Evolutionary conservation across 2,888 invertebrate species (phyloP), one percentile per base, ranked within the genome.

Genomic region (Yponomeuta evonymella): DNA sequence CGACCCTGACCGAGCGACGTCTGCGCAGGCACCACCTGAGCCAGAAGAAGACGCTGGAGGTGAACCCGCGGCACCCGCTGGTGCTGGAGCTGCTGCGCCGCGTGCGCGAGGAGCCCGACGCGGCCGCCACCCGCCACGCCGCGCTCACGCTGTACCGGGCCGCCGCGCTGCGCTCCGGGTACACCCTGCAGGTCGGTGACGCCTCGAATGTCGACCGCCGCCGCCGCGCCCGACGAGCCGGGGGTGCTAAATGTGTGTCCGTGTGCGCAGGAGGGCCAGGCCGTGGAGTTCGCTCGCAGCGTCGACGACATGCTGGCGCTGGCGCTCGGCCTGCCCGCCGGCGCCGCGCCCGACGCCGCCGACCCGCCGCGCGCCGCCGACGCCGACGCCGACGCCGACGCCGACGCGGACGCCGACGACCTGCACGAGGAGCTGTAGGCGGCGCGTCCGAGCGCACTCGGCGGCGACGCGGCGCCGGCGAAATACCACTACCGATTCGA

Each of bases 51-150:
- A 97, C 97, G 70, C 92, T 99, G 77, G 99, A 99, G 94, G 95
- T 99, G 79, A 99, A 99, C 93, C 98, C 99, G 65, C 94, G 98
- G 70, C 99, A 99, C 94, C 99, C 99, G 36, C 93, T 99, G 70
- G 96, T 99, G 81, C 95, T 96, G 77, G 98, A 99, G 90, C 93
- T 99, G 75, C 93, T 98, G 83, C 94, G 95, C 48, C 94, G 97
- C 78, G 96, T 99, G 30, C 94, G 94, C 74, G 94, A 95, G 73
- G 96, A 97, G 84, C 94, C 96, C 66, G 94, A 95, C 62, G 12
- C 51, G 11, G 92, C 94, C 15, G 94, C 93, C 1, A 97, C 98
- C 12, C 95, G 95, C 82, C 95, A 96, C 72, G 97, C 97, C 86
- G 98, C 98, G 10, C 78, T 95, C 72, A 96, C 98, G 93, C 95